Evolutionary conservation across 2,113 vertebrate species (phyloP).

Genomic region (Neolamprologus variostigma): DNA sequence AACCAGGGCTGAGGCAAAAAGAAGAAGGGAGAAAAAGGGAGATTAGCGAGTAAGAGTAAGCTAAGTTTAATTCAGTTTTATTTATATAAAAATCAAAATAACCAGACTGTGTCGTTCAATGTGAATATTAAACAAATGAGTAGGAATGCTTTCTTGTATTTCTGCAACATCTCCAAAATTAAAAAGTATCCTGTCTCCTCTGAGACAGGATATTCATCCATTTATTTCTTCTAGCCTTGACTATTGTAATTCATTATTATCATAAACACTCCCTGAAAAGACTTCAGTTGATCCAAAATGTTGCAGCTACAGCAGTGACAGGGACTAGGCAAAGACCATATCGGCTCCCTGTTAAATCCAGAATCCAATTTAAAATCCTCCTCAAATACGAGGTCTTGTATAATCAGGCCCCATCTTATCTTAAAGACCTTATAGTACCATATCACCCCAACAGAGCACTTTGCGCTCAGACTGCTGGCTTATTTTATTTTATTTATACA

Average conservation of each 20-base stretch:
- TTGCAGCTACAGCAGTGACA: background rate
- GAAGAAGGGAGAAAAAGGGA: background rate
- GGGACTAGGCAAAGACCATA: background rate
- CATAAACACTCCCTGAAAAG: background rate
- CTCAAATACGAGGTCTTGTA: background rate
- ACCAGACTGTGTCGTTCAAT: background rate
- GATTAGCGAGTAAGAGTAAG: conserved; percentile 51
- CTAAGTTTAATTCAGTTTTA: background rate
- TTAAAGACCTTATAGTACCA: background rate
- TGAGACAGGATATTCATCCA: background rate
- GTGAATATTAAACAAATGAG: background rate
- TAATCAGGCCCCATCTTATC: background rate
- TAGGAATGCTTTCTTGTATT: background rate
- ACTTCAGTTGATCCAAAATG: background rate
- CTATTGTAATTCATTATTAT: background rate
- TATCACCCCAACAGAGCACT: background rate
- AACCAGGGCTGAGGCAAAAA: background rate
- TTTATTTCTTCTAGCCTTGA: background rate
- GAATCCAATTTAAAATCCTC: background rate
- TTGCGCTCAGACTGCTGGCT: background rate
- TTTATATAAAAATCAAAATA: background rate
- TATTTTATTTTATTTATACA: background rate
- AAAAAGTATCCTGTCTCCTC: background rate
- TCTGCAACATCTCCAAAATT: background rate
- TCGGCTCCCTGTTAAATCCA: background rate